A percentile compares a stretch with the other conserved stretches of the same genome.
These are phyloP conservation scores for Bombus sibiricus DNA, from an alignment of 1,140 invertebrate genomes.

Conservation along the genomic window DNA sequence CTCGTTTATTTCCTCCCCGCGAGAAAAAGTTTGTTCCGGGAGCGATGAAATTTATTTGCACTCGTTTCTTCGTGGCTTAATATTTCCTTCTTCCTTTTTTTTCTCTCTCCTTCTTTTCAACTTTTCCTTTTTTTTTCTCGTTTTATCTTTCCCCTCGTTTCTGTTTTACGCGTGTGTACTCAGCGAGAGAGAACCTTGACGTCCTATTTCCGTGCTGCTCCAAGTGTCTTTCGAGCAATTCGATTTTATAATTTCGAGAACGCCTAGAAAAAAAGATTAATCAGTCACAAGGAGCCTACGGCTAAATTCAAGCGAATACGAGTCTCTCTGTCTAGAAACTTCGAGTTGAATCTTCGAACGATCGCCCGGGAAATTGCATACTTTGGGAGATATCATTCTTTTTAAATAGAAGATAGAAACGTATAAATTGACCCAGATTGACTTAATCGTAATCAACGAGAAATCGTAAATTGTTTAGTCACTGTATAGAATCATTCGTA, in stretches of 20 bases:
- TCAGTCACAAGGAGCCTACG: too few relatives aligned
- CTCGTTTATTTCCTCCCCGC: conserved; percentile 21
- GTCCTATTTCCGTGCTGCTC: conserved; percentile 3
- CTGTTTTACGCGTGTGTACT: not conserved
- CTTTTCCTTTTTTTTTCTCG: not conserved
- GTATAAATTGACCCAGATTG: too few relatives aligned
- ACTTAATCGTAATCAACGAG: too few relatives aligned
- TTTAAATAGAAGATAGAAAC: too few relatives aligned
- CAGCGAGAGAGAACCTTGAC: not conserved
- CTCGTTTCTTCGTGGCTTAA: conserved; percentile 9
- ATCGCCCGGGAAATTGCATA: too few relatives aligned
- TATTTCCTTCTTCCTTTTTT: conserved; percentile 8
- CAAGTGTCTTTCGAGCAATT: not conserved
- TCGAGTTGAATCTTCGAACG: too few relatives aligned
- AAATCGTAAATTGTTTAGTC: too few relatives aligned
- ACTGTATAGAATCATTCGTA: too few relatives aligned
- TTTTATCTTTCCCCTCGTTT: not conserved
- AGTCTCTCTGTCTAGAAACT: too few relatives aligned
- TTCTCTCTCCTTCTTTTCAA: not conserved
- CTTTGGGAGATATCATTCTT: too few relatives aligned
- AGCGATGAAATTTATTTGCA: conserved; percentile 34
- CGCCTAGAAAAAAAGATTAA: too few relatives aligned
- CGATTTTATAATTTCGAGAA: conserved; percentile 17
- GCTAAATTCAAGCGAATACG: too few relatives aligned
- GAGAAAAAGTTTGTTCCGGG: conserved; percentile 21